Percentiles rank a stretch among this genome's conserved stretches.
These are phyloP conservation scores for Serripes groenlandicus DNA, from an alignment of 2,888 invertebrate genomes.

Conservation along the genomic window DNA sequence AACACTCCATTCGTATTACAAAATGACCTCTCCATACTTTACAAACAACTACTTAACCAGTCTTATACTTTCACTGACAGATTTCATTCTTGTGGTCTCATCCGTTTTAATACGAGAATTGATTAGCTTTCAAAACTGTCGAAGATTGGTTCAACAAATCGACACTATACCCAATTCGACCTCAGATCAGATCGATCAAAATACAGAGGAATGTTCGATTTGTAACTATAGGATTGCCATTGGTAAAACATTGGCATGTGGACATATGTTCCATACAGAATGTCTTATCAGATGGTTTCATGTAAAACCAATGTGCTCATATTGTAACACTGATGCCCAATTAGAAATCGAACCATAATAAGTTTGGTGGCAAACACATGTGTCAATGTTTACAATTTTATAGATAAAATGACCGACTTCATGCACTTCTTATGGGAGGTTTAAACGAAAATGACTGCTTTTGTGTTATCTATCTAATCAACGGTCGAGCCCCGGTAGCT, in stretches of 20 bases:
- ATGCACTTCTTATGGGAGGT: too few species aligned
- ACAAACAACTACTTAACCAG: not conserved
- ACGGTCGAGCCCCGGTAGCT: too few species aligned
- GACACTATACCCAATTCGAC: not conserved
- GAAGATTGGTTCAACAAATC: not conserved
- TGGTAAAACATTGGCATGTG: slow-evolving; percentile 2
- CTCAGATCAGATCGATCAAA: not conserved
- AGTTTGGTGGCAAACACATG: too few species aligned
- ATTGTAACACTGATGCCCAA: not conserved
- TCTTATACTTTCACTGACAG: not conserved
- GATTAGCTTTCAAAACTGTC: not conserved
- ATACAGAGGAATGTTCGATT: not conserved
- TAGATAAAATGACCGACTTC: too few species aligned
- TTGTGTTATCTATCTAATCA: too few species aligned
- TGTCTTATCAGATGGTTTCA: slow-evolving; percentile 9
- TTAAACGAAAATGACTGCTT: too few species aligned
- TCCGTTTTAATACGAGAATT: not conserved
- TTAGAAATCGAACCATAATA: too few species aligned
- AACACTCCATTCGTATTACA: not conserved
- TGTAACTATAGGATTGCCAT: not conserved
- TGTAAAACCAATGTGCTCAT: not conserved
- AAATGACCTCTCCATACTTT: slow-evolving; percentile 7
- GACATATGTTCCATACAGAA: not conserved
- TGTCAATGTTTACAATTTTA: too few species aligned
- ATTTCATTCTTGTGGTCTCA: not conserved